These are phyloP conservation scores for Regulus satrapa DNA, from an alignment of 2,113 vertebrate species.

Conservation along the genomic window DNA sequence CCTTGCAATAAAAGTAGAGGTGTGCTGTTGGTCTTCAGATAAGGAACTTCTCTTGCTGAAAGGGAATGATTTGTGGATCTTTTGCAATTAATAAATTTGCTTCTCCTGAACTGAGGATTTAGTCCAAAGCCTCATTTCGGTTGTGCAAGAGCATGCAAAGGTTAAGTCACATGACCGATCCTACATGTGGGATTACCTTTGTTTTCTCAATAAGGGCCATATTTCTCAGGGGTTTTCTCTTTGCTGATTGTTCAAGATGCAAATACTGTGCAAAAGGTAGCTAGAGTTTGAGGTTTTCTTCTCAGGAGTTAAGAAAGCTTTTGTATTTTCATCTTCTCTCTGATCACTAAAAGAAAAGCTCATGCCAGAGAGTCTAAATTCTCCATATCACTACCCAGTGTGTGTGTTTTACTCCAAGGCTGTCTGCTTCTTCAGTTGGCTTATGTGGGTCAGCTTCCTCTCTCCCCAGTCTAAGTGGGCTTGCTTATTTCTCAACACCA, in stretches of 20 bases:
- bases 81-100: neutral
- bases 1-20: neutral
- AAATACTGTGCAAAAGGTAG: neutral
- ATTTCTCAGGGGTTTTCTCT: neutral
- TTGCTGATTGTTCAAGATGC: neutral
- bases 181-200: neutral
- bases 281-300: neutral
- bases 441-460: neutral
- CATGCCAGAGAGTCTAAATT: neutral
- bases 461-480: neutral
- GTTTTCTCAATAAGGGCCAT: neutral
- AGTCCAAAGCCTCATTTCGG: neutral
- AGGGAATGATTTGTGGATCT: neutral
- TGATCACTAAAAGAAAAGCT: neutral
- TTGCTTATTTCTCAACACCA: neutral
- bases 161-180: neutral
- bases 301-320: neutral
- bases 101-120: neutral
- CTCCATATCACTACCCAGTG: neutral
- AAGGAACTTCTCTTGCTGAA: neutral
- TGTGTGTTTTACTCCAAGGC: neutral
- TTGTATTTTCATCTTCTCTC: neutral
- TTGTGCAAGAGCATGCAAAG: neutral
- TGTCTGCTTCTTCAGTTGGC: neutral
- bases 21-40: neutral